Evolutionary conservation across 2,113 vertebrate species (phyloP).

Genomic region (Otis tarda): DNA sequence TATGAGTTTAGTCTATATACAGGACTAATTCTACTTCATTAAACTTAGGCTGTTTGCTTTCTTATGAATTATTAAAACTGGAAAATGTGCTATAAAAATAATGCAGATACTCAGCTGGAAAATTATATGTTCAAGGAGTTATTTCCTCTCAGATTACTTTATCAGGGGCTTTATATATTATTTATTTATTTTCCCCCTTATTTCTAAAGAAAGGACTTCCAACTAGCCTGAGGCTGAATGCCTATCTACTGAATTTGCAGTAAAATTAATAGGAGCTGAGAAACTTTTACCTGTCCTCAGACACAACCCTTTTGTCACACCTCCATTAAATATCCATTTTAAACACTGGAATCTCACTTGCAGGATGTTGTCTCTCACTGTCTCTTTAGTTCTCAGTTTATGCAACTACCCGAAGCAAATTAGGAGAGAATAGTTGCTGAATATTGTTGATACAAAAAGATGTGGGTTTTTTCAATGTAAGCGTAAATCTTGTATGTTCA

Average conservation of each 20-base stretch:
- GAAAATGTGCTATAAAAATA: neutral
- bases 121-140: neutral
- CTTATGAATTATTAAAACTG: neutral
- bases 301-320: neutral
- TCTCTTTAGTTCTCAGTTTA: neutral
- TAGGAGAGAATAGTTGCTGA: neutral
- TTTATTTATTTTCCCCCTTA: neutral
- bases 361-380: neutral
- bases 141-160: neutral
- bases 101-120: neutral
- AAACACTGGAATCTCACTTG: neutral
- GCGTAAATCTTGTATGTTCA: neutral
- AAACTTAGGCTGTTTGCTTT: neutral
- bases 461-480: neutral
- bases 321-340: neutral
- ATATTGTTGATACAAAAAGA: neutral
- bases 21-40: neutral
- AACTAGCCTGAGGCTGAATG: neutral
- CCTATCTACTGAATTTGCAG: neutral
- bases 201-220: neutral
- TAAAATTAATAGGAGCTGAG: neutral
- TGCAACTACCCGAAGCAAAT: neutral
- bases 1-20: neutral
- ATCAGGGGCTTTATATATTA: neutral
- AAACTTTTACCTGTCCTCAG: neutral